Evolutionary conservation across 2,113 vertebrate genomes (phyloP).

Genomic region (Megalops atlanticus): DNA sequence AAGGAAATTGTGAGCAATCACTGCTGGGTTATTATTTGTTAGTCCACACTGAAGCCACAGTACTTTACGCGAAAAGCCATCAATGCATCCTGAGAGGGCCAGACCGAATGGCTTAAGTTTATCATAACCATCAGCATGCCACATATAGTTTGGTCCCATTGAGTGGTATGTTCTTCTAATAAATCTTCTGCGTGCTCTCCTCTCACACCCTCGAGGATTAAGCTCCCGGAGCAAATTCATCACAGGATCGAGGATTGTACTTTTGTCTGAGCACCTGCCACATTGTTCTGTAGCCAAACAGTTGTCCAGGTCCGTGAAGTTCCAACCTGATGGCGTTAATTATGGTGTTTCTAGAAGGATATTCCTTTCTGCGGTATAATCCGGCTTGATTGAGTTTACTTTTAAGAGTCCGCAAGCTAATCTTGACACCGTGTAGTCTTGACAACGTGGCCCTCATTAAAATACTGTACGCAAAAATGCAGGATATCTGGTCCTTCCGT

Average conservation of each 20-base stretch:
- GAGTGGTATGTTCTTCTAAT: conserved; percentile 37
- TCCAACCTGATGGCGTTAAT: conserved; percentile 14
- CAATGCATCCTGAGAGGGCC: conserved; percentile 40
- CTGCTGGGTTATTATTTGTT: conserved; percentile 34
- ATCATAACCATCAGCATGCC: conserved; percentile 46
- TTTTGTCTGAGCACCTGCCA: conserved; percentile 34
- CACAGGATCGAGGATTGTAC: conserved; percentile 26
- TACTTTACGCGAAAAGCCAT: conserved; percentile 46
- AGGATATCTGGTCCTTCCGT: too few species aligned
- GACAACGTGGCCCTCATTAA: not conserved
- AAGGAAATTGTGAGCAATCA: conserved; percentile 35
- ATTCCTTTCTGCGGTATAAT: conserved; percentile 24
- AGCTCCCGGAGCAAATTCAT: conserved; percentile 42
- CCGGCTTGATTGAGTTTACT: not conserved
- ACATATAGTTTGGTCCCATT: conserved; percentile 43
- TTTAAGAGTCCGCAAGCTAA: conserved; percentile 1
- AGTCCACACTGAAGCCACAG: conserved; percentile 43
- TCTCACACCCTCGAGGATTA: conserved; percentile 30
- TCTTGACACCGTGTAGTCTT: not conserved
- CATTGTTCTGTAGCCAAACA: conserved; percentile 35
- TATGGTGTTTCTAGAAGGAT: conserved; percentile 6
- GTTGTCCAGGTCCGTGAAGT: conserved; percentile 30
- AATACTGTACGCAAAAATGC: not conserved
- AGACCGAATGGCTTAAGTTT: conserved; percentile 46
- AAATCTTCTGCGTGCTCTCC: conserved; percentile 28